Percentiles rank a stretch among this genome's conserved stretches.
phyloP scores from a whole-genome alignment of 53 echinoderm and acorn worm genomes.

The Actinopyga echinites region DNA sequence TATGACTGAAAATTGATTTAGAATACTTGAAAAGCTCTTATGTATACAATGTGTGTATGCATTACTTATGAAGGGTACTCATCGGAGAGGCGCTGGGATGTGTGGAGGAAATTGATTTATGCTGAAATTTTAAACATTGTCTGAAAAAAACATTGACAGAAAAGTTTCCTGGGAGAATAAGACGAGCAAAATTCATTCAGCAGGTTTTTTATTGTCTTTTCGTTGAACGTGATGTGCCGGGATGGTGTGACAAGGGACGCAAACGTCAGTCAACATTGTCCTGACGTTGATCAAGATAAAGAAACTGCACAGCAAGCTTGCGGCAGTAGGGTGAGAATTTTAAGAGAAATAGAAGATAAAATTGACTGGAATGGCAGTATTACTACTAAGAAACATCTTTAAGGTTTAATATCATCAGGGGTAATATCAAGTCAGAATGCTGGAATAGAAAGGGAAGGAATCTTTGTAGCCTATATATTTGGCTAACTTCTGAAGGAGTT shows the following conservation, averaged over 20 bases:
- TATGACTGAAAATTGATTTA: slow-evolving; percentile 36
- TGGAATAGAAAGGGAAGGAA: too few relatives aligned
- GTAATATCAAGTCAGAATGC: too few relatives aligned
- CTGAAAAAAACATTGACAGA: slow-evolving; percentile 8
- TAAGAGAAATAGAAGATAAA: not conserved
- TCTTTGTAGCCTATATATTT: too few relatives aligned
- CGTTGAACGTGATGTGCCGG: slow-evolving; percentile 32
- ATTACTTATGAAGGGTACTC: slow-evolving; percentile 15
- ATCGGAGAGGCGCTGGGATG: not conserved
- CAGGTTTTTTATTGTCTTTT: slow-evolving; percentile 25
- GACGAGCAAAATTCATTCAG: slow-evolving; percentile 32
- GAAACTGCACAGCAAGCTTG: not conserved
- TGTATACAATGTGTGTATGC: slow-evolving; percentile 26
- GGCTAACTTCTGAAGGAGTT: too few relatives aligned
- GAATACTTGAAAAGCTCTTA: slow-evolving; percentile 39
- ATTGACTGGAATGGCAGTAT: too few relatives aligned
- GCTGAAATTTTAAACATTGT: slow-evolving; percentile 40
- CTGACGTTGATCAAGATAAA: slow-evolving; percentile 11
- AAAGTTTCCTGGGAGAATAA: slow-evolving; percentile 35
- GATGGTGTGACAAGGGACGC: slow-evolving; percentile 32
- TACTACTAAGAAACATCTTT: too few relatives aligned
- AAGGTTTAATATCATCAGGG: too few relatives aligned
- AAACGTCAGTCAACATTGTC: slow-evolving; percentile 3
- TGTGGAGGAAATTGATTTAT: slow-evolving; percentile 20
- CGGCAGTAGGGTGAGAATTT: not conserved